Conservation (phyloP, 35 echinoderm and acorn worm genomes). For the Chiridota heheva region DNA sequence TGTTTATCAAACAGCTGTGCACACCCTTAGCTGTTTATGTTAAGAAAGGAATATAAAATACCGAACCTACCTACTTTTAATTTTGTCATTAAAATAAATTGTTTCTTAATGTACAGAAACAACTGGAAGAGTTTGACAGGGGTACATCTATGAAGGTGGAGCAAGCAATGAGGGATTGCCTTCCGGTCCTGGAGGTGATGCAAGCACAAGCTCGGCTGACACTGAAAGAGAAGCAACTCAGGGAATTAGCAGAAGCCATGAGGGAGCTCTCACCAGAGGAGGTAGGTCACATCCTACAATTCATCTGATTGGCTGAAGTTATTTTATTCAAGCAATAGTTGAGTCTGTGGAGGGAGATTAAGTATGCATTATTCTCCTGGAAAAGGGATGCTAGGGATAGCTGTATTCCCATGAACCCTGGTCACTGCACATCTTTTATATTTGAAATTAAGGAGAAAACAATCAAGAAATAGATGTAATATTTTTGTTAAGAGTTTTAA, state of each 20-base stretch:
- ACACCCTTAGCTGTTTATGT: background rate
- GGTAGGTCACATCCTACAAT: constrained; percentile 36
- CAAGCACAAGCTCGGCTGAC: constrained; percentile 82
- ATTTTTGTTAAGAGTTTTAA: too few species aligned
- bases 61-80: background rate
- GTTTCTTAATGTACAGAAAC: constrained; percentile 66
- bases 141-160: constrained; percentile 61
- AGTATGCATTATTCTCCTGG: too few species aligned
- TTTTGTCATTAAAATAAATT: background rate
- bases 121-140: constrained; percentile 89
- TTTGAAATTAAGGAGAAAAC: too few species aligned
- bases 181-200: constrained; percentile 72
- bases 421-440: too few species aligned
- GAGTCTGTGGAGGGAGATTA: too few species aligned
- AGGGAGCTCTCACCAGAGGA: constrained; percentile 87
- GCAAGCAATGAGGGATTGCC: constrained; percentile 67
- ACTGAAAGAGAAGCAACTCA: constrained; percentile 77
- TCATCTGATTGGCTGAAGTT: too few species aligned
- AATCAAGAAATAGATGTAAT: too few species aligned
- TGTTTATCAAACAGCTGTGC: too few species aligned
- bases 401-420: too few species aligned
- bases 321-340: too few species aligned
- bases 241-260: constrained; percentile 94
- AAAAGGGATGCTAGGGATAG: too few species aligned
- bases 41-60: background rate